These are phyloP conservation scores for Boloria euphrosyne DNA, from an alignment of 2,888 invertebrate species.

Conservation along the genomic window DNA sequence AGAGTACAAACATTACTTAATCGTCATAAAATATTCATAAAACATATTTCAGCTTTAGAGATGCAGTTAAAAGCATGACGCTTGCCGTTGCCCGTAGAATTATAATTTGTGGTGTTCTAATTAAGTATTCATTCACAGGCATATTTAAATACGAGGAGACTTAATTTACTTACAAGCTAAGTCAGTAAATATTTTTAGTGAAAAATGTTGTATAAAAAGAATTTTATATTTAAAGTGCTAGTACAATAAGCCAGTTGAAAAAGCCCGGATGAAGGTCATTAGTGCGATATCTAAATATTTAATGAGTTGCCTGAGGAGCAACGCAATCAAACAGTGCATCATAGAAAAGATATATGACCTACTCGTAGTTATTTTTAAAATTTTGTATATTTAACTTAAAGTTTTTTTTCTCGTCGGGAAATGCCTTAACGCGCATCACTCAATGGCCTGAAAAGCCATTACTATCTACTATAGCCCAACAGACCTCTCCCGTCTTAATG, in stretches of 20 bases:
- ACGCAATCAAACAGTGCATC: slow-evolving; percentile 12
- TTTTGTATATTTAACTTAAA: too few species aligned
- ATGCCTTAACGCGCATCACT: too few species aligned
- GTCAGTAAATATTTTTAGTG: slow-evolving; percentile 1
- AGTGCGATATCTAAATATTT: slow-evolving; percentile 40
- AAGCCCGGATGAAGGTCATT: slow-evolving; percentile 41
- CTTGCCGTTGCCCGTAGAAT: neutral
- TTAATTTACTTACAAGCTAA: neutral
- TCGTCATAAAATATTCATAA: slow-evolving; percentile 1
- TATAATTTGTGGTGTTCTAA: slow-evolving; percentile 4
- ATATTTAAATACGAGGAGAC: neutral
- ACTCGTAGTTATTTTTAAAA: neutral
- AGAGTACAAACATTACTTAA: too few species aligned
- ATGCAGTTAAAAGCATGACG: neutral
- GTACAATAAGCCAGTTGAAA: slow-evolving; percentile 21
- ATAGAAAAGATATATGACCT: slow-evolving; percentile 5
- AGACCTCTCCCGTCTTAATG: too few species aligned
- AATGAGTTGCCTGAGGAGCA: slow-evolving; percentile 35
- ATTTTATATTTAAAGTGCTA: slow-evolving; percentile 7
- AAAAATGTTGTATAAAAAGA: neutral
- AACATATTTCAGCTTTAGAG: neutral
- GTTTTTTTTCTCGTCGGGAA: too few species aligned
- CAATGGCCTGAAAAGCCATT: too few species aligned
- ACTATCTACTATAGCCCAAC: too few species aligned
- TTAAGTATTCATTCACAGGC: slow-evolving; percentile 2